Evolutionary conservation across 2,113 vertebrate genomes (phyloP), one percentile per base, ranked within the genome.

Genomic region (Delphinapterus leucas): DNA sequence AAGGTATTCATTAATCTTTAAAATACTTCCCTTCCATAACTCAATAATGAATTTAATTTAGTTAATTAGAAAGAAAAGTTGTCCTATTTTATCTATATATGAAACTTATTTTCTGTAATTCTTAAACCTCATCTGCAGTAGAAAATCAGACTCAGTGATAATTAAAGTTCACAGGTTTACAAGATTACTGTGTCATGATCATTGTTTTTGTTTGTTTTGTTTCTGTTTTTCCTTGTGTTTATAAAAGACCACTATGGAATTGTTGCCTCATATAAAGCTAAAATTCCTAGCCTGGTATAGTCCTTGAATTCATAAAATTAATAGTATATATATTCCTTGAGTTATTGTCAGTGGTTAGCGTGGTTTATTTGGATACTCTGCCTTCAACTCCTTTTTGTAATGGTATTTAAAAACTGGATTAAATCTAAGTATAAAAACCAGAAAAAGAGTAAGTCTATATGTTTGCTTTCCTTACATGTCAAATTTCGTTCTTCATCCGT

Each of bases 401-500:
- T 83, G 15, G 31, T n/a, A 3, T 79, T 87, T 77, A 81, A 92
- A 94, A 92, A 73, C 10, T 79, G 36, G 9, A 90, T 87, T 95
- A 58, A 74, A 85, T 88, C 94, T 85, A 94, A 93, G 44, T 89
- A 31, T 63, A 86, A 88, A 86, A 77, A 36, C 3, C 9, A 88
- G 36, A 85, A 26, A 71, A 81, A 60, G 10, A 41, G 4, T 58
- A 76, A 47, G n/a, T 77, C 61, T 71, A 0, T 36, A 33, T 71
- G 18, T 70, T 91, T 63, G 36, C 21, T 93, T 92, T 90, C 6
- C 49, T 89, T 68, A 53, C 23, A 13, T 88, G 14, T 92, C 44
- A 89, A 74, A 65, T 95, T 94, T 89, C 8, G 83, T 74, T 97
- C 38, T 41, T 82, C 2, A 70, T 20, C 88, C 53, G n/a, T 88